Base-by-base conservation (phyloP, 2,797 vertebrate genomes). In the Adelosebastes latens region DNA sequence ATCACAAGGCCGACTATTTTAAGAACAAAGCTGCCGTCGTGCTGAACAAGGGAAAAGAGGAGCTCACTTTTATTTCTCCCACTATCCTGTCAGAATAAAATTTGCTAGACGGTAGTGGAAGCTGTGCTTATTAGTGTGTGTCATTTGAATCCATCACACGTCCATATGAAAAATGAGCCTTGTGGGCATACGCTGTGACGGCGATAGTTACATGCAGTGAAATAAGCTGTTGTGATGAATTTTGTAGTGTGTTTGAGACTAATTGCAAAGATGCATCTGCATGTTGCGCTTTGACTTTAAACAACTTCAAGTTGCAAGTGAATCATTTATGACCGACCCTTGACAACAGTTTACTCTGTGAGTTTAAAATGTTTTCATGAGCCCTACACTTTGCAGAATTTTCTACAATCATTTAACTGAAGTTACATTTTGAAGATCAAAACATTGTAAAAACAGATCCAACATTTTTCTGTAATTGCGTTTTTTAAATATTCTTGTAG, bases 1-100 rank as follows among this genome's bases (percentile, higher is more conserved):
- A 94, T 94, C 87, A 92, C 92, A 92, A 88, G 89, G 81, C 86
- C 1, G 74, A 92, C 93, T 95, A 94, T 95, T 94, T 95, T 92
- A 90, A 86, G 93, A 95, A 94, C 94, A 95, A 96, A 95, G 94
- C 92, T 88, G 79, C 77, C 11, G 55, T 86, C 82, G 24, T 85
- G 88, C 88, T 82, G 89, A 94, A 94, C 92, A 93, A 89, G 88
- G 82, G 67, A 80, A 92, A 81, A 77, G 82, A 86, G 77, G 81
- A 81, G 75, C 83, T 88, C 60, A 65, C 77, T 92, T 92, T 85
- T 90, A 81, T 89, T 84, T 80, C 67, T 81, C 42, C 70, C 46
- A 29, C 84, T 80, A 63, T 67, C 80, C 78, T 87, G 86, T 84
- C 81, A 86, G 82, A 82, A 77, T 72, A n/a, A 84, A 76, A 86